Percentiles rank a stretch among this genome's conserved stretches.
phyloP scores from a whole-genome alignment of 2,888 invertebrate species.

The Parnassius orleans region DNA sequence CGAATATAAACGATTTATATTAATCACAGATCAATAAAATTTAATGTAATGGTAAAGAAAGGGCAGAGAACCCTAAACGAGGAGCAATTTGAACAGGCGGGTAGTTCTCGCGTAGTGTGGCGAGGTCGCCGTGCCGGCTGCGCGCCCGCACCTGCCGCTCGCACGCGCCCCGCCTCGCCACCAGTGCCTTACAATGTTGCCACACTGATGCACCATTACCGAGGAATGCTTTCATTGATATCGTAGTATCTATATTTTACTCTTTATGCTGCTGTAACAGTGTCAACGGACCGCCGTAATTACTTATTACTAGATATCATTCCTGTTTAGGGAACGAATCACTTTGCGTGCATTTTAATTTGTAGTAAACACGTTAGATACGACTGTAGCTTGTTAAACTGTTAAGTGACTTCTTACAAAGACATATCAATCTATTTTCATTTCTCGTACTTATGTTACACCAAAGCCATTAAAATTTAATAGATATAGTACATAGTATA shows the following conservation, averaged over 20 bases:
- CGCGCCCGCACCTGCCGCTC: conserved; percentile 64
- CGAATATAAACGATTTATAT: neutral
- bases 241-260: conserved; percentile 8
- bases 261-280: conserved; percentile 6
- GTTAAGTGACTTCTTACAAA: neutral
- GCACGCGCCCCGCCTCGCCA: conserved; percentile 39
- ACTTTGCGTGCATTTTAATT: neutral
- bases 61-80: conserved; percentile 48
- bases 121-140: conserved; percentile 60
- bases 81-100: conserved; percentile 60
- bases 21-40: too few species aligned
- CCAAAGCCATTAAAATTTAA: too few species aligned
- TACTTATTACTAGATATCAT: neutral
- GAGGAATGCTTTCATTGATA: conserved; percentile 42
- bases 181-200: conserved; percentile 31
- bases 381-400: too few species aligned
- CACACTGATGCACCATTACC: conserved; percentile 30
- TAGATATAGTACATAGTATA: too few species aligned
- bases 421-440: neutral
- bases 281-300: neutral
- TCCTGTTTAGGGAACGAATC: neutral
- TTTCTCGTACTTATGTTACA: neutral
- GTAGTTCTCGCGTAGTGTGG: conserved; percentile 56
- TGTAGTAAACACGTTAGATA: neutral
- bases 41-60: neutral